Evolutionary conservation across 2,797 vertebrate species (phyloP), one percentile per base, ranked within the genome.

Genomic region (Netta rufina): DNA sequence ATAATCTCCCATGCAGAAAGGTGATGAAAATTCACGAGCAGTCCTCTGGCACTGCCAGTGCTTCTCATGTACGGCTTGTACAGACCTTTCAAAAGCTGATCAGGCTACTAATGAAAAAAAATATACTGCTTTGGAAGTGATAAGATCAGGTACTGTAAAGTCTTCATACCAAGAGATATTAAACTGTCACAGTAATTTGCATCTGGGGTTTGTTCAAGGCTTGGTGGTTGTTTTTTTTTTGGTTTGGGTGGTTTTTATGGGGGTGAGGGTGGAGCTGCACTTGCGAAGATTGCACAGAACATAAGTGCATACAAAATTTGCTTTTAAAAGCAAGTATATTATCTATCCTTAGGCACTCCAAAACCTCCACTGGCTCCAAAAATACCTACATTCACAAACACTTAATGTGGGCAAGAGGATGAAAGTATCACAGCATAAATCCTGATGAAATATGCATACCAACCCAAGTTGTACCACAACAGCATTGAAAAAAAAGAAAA

Each of bases 311-410:
- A 6, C 1, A 2, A 76, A 66, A 49, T 30, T 25, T 24, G 47
- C 27, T 82, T 90, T 84, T 20, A 22, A 60, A 91, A 89, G 27
- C n/a, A 72, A 79, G 27, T 30, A 8, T 36, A 17, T 60, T 28
- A 69, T 24, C 38, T 85, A 41, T 22, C 65, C 62, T 65, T 38
- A 28, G 21, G 58, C 69, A 75, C 14, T 72, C 38, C 32, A 51
- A 71, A 92, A 67, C 17, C 28, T 80, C n/a, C 20, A 32, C 1
- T 32, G 27, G 27, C 9, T 74, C 66, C 78, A 73, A 92, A 94
- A 95, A 92, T 32, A 75, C 32, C 39, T n/a, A 67, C 28, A 24
- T 87, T 65, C 75, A 75, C 75, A 80, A 93, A 58, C 61, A 90
- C 65, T 89, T 93, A 6, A 89, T 13, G 56, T 65, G 79, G 61